These are phyloP conservation scores for Orchestia grillus DNA, from an alignment of 1,140 invertebrate genomes.

Conservation along the genomic window DNA sequence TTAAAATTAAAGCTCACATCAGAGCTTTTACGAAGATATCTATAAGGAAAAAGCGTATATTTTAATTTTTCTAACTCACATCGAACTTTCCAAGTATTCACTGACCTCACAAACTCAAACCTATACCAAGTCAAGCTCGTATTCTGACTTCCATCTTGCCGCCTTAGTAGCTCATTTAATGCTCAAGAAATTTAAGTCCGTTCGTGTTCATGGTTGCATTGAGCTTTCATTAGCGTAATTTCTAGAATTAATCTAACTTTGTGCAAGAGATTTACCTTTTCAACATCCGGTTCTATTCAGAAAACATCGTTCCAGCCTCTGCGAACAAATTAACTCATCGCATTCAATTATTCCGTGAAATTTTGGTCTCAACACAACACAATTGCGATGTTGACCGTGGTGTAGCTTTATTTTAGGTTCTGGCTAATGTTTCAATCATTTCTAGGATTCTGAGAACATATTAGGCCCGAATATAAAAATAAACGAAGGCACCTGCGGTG, in stretches of 20 bases:
- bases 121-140: too few species aligned
- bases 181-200: background rate
- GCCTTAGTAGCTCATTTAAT: background rate
- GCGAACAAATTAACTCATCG: background rate
- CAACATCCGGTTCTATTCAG: background rate
- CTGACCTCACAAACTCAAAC: background rate
- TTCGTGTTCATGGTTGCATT: background rate
- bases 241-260: background rate
- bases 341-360: background rate
- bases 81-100: background rate
- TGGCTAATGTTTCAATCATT: background rate
- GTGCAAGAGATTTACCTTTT: background rate
- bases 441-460: background rate
- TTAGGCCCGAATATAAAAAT: background rate
- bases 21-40: too few species aligned
- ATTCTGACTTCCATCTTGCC: background rate
- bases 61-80: background rate
- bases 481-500: background rate
- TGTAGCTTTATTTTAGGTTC: background rate
- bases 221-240: background rate
- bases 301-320: background rate
- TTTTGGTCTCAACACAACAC: background rate
- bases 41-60: background rate
- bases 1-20: too few species aligned
- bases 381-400: background rate